Percentiles rank a stretch among this genome's conserved stretches.
Evolutionary conservation across 1,140 invertebrate genomes (phyloP).

Genomic region (Aphaenogaster floridana): DNA sequence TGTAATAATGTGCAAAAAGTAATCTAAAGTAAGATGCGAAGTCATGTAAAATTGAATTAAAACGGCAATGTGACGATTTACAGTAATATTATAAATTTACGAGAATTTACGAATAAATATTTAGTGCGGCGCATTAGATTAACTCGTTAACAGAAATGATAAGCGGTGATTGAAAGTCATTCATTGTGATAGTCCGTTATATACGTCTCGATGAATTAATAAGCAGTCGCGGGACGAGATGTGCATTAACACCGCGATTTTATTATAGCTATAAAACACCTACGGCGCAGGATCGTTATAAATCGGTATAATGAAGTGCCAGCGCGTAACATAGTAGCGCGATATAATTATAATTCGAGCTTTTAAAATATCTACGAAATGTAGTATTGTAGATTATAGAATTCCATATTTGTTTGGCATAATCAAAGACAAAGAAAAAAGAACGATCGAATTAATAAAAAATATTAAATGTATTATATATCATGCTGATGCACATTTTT

Average conservation of each 20-base stretch:
- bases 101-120: neutral
- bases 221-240: neutral
- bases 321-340: neutral
- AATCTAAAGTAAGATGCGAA: neutral
- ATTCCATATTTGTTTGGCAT: neutral
- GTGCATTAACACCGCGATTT: constrained; percentile 14
- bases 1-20: neutral
- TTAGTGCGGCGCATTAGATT: neutral
- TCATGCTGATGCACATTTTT: neutral
- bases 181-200: constrained; percentile 4
- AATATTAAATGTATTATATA: constrained; percentile 5
- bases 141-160: neutral
- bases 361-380: neutral
- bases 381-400: neutral
- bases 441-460: neutral
- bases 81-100: neutral
- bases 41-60: constrained; percentile 10
- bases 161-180: constrained; percentile 10
- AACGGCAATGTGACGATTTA: neutral
- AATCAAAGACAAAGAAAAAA: neutral
- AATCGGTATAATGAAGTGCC: constrained; percentile 24
- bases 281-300: neutral
- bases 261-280: constrained; percentile 31
- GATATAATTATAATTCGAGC: neutral
- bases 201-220: constrained; percentile 19